phyloP scores from a whole-genome alignment of 2,113 vertebrate species.

The Anguilla rostrata region DNA sequence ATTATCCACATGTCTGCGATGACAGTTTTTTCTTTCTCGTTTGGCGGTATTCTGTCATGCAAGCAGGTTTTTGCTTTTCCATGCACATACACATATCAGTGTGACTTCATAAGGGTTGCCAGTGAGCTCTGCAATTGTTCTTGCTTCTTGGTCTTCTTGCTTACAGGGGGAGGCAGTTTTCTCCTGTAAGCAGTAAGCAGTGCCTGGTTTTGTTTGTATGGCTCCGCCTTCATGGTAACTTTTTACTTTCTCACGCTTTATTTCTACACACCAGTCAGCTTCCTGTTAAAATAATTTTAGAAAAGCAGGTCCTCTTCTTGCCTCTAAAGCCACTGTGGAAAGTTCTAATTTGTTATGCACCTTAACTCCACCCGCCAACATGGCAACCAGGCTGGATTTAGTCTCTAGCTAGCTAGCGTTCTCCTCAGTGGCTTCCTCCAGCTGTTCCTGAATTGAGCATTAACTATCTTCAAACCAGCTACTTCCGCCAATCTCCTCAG shows the following conservation, averaged over 20 bases:
- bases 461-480: conserved; percentile 58
- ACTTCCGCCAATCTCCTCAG: conserved; percentile 68
- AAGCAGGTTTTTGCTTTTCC: no score
- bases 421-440: conserved; percentile 61
- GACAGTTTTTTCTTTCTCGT: no score
- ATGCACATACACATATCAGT: no score
- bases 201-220: no score
- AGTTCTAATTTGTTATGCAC: conserved; percentile 26
- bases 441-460: conserved; percentile 63
- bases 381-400: conserved; percentile 62
- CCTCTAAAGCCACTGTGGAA: conserved; percentile 54
- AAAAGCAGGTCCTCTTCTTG: conserved; percentile 57
- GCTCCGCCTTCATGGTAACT: no score
- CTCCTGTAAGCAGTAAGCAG: no score
- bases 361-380: conserved; percentile 53
- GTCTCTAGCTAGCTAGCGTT: conserved; percentile 63
- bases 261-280: conserved; percentile 65
- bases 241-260: conserved; percentile 23
- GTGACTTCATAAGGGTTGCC: no score
- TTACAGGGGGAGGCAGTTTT: no score
- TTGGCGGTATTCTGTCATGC: no score
- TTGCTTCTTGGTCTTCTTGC: no score
- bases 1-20: no score
- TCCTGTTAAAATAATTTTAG: conserved; percentile 23
- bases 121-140: no score